A percentile compares a stretch with the other conserved stretches of the same genome.
Conservation (phyloP, 2,888 invertebrate genomes). For the Heliconius charithonia region DNA sequence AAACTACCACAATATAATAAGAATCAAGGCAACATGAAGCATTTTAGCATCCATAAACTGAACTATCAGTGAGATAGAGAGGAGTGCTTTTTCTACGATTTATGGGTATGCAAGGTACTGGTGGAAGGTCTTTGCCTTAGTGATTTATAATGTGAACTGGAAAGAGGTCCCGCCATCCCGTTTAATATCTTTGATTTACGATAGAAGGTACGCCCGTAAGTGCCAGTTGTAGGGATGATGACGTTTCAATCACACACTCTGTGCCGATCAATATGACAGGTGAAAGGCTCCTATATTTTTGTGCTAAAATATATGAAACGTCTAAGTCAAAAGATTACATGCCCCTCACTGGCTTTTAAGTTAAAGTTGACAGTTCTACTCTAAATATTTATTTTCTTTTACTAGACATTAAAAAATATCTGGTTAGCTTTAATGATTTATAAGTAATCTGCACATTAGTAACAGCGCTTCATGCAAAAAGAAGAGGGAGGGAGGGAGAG, state of each 20-base stretch:
- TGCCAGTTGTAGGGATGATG: constrained; percentile 79
- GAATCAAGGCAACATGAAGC: constrained; percentile 11
- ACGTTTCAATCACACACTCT: constrained; percentile 18
- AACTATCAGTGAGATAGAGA: constrained; percentile 45
- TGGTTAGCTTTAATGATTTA: too few relatives aligned
- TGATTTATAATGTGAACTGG: constrained; percentile 83
- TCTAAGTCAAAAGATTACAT: background rate
- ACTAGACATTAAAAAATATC: too few relatives aligned
- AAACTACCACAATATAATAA: background rate
- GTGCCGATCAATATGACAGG: constrained; percentile 7
- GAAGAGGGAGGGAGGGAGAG: too few relatives aligned
- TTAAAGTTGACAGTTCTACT: too few relatives aligned
- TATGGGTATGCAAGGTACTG: constrained; percentile 72
- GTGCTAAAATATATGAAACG: background rate
- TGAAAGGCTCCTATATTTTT: background rate
- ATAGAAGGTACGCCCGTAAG: constrained; percentile 81
- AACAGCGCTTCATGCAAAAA: too few relatives aligned
- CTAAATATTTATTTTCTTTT: too few relatives aligned
- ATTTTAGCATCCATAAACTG: constrained; percentile 28
- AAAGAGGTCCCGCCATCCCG: constrained; percentile 82
- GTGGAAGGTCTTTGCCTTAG: constrained; percentile 72
- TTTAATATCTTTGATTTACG: constrained; percentile 84
- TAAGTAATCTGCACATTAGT: too few relatives aligned
- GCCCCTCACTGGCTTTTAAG: background rate
- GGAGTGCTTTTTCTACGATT: constrained; percentile 64